Evolutionary conservation across 2,888 invertebrate genomes (phyloP).

Genomic region (Herminia tarsipennalis): DNA sequence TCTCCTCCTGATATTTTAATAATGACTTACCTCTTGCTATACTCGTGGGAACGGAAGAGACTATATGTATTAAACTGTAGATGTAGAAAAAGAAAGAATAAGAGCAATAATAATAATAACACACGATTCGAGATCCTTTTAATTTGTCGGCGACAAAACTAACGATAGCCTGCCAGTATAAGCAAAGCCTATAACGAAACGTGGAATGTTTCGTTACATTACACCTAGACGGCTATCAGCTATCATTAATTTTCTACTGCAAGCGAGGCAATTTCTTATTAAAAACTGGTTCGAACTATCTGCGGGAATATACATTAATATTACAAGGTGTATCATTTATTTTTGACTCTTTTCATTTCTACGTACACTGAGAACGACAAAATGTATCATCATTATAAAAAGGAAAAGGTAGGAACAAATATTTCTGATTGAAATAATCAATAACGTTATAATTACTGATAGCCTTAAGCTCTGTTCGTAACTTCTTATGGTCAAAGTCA

Average conservation of each 20-base stretch:
- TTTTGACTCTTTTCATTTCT: conserved; percentile 34
- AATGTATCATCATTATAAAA: conserved; percentile 16
- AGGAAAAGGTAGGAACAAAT: conserved; percentile 3
- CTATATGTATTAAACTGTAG: conserved; percentile 1
- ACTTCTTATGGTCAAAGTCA: conserved; percentile 17
- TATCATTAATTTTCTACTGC: conserved; percentile 64
- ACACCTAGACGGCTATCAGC: conserved; percentile 45
- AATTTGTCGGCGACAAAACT: conserved; percentile 16
- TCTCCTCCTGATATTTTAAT: conserved; percentile 8
- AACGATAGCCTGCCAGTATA: conserved; percentile 26
- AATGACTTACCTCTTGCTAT: conserved; percentile 6
- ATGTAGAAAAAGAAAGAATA: not conserved
- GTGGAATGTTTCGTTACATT: conserved; percentile 39
- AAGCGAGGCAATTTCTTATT: conserved; percentile 62
- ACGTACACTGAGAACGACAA: conserved; percentile 18
- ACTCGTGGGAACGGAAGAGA: conserved; percentile 8
- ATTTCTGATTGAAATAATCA: conserved; percentile 9
- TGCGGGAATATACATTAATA: conserved; percentile 51
- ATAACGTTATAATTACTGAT: conserved; percentile 12
- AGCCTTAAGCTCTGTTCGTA: conserved; percentile 6
- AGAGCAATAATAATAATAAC: too few relatives aligned
- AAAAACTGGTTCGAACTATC: conserved; percentile 64
- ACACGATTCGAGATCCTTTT: not conserved
- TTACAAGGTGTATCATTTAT: conserved; percentile 44
- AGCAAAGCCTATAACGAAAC: conserved; percentile 30